Evolutionary conservation across 2,888 invertebrate genomes (phyloP), one percentile per base, ranked within the genome.

Genomic region (Dryococelus australis): DNA sequence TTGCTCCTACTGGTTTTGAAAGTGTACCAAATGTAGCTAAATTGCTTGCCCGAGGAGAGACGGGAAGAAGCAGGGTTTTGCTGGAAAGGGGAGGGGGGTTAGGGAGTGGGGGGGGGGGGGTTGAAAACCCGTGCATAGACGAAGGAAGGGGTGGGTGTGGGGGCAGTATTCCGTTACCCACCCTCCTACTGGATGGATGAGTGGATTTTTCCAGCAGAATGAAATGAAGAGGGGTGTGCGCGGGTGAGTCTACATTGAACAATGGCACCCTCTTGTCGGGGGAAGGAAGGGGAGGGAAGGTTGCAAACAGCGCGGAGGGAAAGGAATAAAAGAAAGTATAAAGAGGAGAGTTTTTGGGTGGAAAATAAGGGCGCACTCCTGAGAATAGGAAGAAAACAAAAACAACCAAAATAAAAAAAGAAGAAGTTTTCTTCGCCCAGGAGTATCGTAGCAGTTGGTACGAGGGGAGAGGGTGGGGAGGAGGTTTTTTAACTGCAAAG

Each of bases 1-100:
- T 65, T 65, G 24, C 65, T 65, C 65, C 65, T 53, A 43, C 80
- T 65, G 65, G 65, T 83, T 83, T 65, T 85, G 53, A 86, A 85
- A 86, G 86, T 87, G 88, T 83, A 88, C 86, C 87, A 83, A 87
- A 88, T 88, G 88, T 87, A 87, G 85, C 88, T 87, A 88, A 88
- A 88, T 88, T 88, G 87, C 88, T 87, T 84, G 87, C 86, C 85
- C 87, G 85, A 43, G 87, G 87, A 86, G 87, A 27, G 78, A 20
- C 35, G 28, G 43, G 35, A 35, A 35, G 35, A 4, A 35, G 35
- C 35, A 35, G 35, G 35, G 35, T 1, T 35, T 1, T 35, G 35
- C 35, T 1, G 1, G 35, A 35, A 3, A 35, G 35, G 4, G 35
- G 35, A 35, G 35, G 35, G n/a, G n/a, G n/a, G n/a, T n/a, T n/a